A percentile compares a stretch with the other conserved stretches of the same genome.
phyloP scores from a whole-genome alignment of 2,888 invertebrate genomes.

The Mythimna ferrago region DNA sequence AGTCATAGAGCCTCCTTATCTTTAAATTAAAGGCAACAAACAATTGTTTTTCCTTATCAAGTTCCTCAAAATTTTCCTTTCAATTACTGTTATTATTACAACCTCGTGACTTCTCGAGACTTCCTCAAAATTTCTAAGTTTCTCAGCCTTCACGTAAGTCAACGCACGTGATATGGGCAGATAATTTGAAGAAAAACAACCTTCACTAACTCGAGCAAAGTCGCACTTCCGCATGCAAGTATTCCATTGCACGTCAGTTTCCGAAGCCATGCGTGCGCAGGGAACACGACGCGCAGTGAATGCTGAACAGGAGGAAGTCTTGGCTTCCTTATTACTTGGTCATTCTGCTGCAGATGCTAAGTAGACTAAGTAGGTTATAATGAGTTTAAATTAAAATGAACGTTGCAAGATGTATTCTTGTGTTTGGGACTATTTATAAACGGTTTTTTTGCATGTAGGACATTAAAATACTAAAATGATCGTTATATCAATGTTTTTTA shows the following conservation, averaged over 20 bases:
- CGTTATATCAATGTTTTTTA: too few species aligned
- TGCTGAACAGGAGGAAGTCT: constrained; percentile 61
- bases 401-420: not conserved
- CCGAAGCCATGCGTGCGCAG: constrained; percentile 37
- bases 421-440: not conserved
- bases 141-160: constrained; percentile 42
- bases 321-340: constrained; percentile 54
- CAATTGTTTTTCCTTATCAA: not conserved
- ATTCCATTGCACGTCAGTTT: constrained; percentile 49
- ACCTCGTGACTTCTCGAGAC: constrained; percentile 34
- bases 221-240: constrained; percentile 44
- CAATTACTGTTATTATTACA: constrained; percentile 23
- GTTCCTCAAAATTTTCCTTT: not conserved
- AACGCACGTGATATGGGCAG: constrained; percentile 56
- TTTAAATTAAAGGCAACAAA: too few species aligned
- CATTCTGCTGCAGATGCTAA: constrained; percentile 43
- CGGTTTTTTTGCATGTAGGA: not conserved
- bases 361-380: constrained; percentile 16
- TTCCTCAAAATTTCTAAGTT: constrained; percentile 61
- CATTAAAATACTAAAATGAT: too few species aligned
- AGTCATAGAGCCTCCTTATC: too few species aligned
- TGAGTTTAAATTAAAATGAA: constrained; percentile 15
- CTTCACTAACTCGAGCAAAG: constrained; percentile 40
- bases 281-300: constrained; percentile 60
- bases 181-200: constrained; percentile 58